Base-by-base conservation (phyloP, 2,888 invertebrate species). In the Cataglyphis rosenhaueri region DNA sequence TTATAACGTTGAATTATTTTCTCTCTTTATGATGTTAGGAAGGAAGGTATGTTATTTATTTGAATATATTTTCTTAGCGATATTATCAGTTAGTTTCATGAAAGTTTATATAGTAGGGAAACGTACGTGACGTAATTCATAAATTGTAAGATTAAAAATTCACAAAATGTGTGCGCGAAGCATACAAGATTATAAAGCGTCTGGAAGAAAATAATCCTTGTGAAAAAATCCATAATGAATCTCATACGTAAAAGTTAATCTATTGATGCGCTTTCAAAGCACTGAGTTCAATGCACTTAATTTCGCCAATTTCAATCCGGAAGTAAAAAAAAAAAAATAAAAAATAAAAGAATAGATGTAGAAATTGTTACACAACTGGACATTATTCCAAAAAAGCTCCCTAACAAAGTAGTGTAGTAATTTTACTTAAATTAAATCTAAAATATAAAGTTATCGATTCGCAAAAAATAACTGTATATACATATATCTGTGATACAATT, bases 231-330 rank as follows among this genome's bases (percentile, higher is more conserved):
- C n/a, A 10, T 74, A 76, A 52, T 66, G 68, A 66, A 76, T 52
- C 75, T 52, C n/a, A 75, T 25, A 76, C 75, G 66, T 76, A 76
- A 76, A 38, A 66, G 52, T 66, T 48, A 32, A 74, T 41, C 62
- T 62, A 74, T 74, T 44, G 29, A 44, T 64, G 25, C 75, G 65
- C 68, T 76, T 66, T 66, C 68, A 41, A n/a, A 41, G 29, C 41
- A 12, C 35, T 4, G 38, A 76, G 52, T 76, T 76, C 52, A 66
- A 52, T 52, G 75, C 75, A 74, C 62, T 44, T 44, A 9, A 12
- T 25, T 66, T 76, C 21, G 75, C 66, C 35, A 52, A 65, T 76
- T 35, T 66, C 52, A 25, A 76, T 52, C 4, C n/a, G 8, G 5
- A 66, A 76, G 25, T 15, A 29, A 61, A 71, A 41, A 25, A 12